Base-by-base conservation (phyloP, 1,140 invertebrate species). In the Drosophila repleta region DNA sequence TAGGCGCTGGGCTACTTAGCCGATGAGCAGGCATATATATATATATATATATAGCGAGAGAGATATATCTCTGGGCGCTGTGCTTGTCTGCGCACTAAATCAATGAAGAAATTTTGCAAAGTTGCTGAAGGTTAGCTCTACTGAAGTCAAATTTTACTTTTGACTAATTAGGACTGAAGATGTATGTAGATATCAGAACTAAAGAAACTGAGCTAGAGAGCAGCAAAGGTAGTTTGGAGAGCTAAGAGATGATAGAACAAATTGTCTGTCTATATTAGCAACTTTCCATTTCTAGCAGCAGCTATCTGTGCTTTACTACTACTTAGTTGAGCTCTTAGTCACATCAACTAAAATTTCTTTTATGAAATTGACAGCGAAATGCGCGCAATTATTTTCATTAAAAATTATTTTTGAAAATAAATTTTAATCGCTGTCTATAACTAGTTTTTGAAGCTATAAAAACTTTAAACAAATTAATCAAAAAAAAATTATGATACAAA, bases 71-170 rank as follows among this genome's bases (percentile, higher is more conserved):
- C 24, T 24, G 55, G 17, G 66, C 29, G 51, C 21, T 70, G 32
- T 48, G 67, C 67, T 24, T 48, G 41, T 70, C 32, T 70, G 60
- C 17, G 24, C 58, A 21, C 5, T 56, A 49, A 70, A 56, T 57
- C 43, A 64, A 56, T 64, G 43, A 32, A 56, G 18, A 56, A 49
- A 70, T 46, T 29, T 18, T 48, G 7, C 13, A 15, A 15, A n/a
- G 18, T 39, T 11, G 13, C 26, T 21, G 15, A n/a, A n/a, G n/a
- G n/a, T n/a, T n/a, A n/a, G n/a, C n/a, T n/a, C n/a, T n/a, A n/a
- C 4, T 55, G n/a, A 29, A 46, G 11, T 24, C 29, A 15, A 17
- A 8, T 26, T 8, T 26, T 49, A 32, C 10, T 26, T 48, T n/a
- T 24, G 1, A 46, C 20, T 13, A 24, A 46, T 11, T n/a, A 13